These are phyloP conservation scores for Bombus pyrosoma DNA, from an alignment of 1,140 invertebrate species.

Conservation along the genomic window DNA sequence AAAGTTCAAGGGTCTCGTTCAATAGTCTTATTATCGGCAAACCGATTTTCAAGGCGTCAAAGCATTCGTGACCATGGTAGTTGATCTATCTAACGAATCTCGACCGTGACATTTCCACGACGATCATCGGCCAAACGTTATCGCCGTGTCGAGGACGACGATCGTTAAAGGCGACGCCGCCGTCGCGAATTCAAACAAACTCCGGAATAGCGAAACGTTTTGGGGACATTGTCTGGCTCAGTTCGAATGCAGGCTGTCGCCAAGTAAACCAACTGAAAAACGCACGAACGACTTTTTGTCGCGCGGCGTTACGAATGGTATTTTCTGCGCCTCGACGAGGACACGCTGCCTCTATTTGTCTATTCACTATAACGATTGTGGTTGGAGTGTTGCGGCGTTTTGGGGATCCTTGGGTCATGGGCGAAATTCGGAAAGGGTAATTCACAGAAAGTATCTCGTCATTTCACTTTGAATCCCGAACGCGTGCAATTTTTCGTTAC, in stretches of 20 bases:
- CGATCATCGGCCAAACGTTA: not conserved
- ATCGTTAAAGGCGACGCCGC: too few relatives aligned
- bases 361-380: not conserved
- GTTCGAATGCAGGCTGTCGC: not conserved
- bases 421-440: not conserved
- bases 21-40: too few relatives aligned
- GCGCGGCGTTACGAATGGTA: not conserved
- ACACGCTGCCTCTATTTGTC: not conserved
- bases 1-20: constrained; percentile 15
- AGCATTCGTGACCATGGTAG: not conserved
- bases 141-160: not conserved
- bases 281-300: not conserved
- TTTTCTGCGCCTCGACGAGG: not conserved
- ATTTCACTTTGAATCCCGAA: not conserved
- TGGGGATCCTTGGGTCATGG: not conserved
- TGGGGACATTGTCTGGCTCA: not conserved
- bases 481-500: not conserved
- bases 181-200: constrained; percentile 2
- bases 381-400: not conserved
- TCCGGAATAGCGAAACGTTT: not conserved
- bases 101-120: constrained; percentile 1
- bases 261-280: not conserved
- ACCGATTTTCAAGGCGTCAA: not conserved
- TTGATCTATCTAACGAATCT: not conserved
- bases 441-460: not conserved